Base-by-base conservation (phyloP, 2,888 invertebrate species). In the Leptothorax acervorum region DNA sequence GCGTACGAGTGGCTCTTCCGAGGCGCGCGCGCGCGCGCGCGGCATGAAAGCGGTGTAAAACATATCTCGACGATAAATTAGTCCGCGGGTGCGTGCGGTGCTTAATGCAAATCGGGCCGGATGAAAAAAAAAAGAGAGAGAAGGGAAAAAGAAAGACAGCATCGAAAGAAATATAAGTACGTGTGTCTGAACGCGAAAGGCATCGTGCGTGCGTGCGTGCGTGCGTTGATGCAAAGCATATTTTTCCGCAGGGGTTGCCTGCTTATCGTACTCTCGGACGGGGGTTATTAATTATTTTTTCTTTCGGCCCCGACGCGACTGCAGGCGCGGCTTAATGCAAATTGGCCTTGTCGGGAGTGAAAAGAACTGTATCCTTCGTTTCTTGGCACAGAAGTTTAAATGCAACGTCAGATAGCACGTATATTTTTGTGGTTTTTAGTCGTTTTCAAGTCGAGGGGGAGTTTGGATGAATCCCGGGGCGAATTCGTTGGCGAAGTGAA, bases 101-200 rank as follows among this genome's bases (percentile, higher is more conserved):
- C 75, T 89, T 86, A 90, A 92, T 92, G 92, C 91, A 92, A 92
- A 92, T 92, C 85, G 85, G 85, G 78, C 70, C 65, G 60, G 53
- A 84, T 73, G 79, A 88, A 86, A 84, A 79, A 60, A 9, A 1
- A 31, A 3, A 9, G 18, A 51, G 18, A 35, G 4, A n/a, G 15
- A 48, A 8, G 9, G 18, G 1, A 45, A n/a, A 48, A 31, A 65
- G 3, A 45, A 12, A 6, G 15, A 57, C 12, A n/a, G 11, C 12
- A 42, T 5, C 15, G 18, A 60, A 51, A 48, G 48, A 42, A 48
- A 48, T 23, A 66, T 62, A 23, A 23, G 23, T 23, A 60, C 75
- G 60, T 75, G 57, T 35, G 76, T 66, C 65, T 23, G 53, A 9
- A 4, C 23, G 65, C 18, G 23, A 6, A 53, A 28, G 11, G 57